A percentile compares a stretch with the other conserved stretches of the same genome.
Conservation (phyloP, 2,797 vertebrate genomes). For the Antrozous pallidus region DNA sequence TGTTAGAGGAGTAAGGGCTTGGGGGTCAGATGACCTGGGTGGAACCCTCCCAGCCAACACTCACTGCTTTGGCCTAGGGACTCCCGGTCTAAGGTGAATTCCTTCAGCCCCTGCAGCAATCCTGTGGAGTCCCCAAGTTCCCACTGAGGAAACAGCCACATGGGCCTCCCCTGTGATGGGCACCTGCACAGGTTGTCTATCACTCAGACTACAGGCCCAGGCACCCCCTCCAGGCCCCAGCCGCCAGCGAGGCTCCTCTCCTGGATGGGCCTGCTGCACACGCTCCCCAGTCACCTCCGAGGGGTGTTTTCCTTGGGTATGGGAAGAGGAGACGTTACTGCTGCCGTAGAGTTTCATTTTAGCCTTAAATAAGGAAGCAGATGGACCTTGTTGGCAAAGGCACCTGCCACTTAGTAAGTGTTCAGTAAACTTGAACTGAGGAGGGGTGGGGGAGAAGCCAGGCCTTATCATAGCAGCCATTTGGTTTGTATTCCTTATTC, state of each 20-base stretch:
- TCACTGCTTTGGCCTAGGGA: neutral
- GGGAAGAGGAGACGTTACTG: neutral
- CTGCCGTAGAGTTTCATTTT: neutral
- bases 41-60: fast-evolving
- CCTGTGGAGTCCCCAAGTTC: neutral
- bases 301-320: neutral
- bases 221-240: neutral
- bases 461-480: neutral
- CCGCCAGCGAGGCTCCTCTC: neutral
- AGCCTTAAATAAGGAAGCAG: neutral
- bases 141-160: neutral
- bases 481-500: neutral
- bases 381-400: neutral
- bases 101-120: neutral
- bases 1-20: neutral
- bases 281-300: neutral
- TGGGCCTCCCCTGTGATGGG: neutral
- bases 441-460: neutral
- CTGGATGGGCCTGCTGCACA: fast-evolving
- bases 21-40: neutral
- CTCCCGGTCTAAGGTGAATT: neutral
- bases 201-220: neutral
- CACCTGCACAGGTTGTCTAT: neutral
- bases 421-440: neutral
- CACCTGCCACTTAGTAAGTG: neutral